These are phyloP conservation scores for Pseudotriccus pelzelni DNA, from an alignment of 2,797 vertebrate species.

Conservation along the genomic window DNA sequence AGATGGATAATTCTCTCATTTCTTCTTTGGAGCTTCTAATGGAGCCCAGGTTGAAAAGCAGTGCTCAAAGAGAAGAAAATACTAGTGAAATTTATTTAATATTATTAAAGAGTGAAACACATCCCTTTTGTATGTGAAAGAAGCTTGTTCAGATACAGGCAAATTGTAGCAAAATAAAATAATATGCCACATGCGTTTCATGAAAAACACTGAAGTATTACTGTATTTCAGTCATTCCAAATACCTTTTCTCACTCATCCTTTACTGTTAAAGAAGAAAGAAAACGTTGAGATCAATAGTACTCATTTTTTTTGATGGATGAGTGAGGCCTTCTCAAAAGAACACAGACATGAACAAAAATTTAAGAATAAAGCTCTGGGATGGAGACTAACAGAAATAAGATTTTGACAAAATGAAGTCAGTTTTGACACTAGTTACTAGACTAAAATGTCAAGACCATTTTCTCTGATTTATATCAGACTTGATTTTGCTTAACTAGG, in stretches of 20 bases:
- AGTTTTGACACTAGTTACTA: neutral
- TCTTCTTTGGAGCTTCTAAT: constrained; percentile 31
- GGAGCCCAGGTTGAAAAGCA: constrained; percentile 34
- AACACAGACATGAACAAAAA: neutral
- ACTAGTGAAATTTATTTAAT: neutral
- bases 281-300: neutral
- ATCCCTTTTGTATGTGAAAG: neutral
- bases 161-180: neutral
- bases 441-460: neutral
- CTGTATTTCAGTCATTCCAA: neutral
- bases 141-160: neutral
- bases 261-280: neutral
- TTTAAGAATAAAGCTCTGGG: neutral
- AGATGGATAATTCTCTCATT: neutral
- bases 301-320: neutral
- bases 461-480: neutral
- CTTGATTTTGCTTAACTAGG: neutral
- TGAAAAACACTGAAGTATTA: neutral
- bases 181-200: neutral
- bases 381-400: neutral
- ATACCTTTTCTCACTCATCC: neutral
- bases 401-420: neutral
- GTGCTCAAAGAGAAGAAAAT: neutral
- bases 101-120: constrained; percentile 16
- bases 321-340: neutral